phyloP scores from a whole-genome alignment of 2,888 invertebrate genomes.

The Drosophila kambysellisi region DNA sequence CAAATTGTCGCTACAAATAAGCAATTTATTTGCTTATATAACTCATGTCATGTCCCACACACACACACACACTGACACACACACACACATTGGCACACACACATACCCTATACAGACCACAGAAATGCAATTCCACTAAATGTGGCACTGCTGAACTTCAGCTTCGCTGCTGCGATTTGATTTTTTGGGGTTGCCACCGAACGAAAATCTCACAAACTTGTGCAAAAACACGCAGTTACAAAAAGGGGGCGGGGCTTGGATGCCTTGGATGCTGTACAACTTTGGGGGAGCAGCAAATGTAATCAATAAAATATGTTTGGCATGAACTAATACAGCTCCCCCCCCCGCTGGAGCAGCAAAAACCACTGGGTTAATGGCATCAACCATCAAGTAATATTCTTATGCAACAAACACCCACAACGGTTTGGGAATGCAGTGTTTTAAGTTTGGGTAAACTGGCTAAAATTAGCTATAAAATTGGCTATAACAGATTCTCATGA shows the following conservation, averaged over 20 bases:
- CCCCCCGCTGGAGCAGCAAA: conserved; percentile 21
- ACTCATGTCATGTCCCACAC: conserved; percentile 41
- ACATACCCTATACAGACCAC: conserved; percentile 24
- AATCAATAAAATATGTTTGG: conserved; percentile 77
- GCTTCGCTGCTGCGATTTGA: conserved; percentile 28
- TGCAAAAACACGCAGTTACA: conserved; percentile 67
- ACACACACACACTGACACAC: conserved; percentile 16
- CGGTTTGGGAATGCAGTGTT: conserved; percentile 13
- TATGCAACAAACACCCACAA: conserved; percentile 39
- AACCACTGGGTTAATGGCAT: conserved; percentile 43
- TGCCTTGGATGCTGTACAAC: conserved; percentile 4
- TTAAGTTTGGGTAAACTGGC: conserved; percentile 3
- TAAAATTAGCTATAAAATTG: not conserved
- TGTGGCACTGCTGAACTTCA: conserved; percentile 33
- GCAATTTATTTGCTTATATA: conserved; percentile 78
- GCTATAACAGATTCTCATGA: not conserved
- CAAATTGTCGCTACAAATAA: conserved; percentile 81
- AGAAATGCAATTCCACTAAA: conserved; percentile 59
- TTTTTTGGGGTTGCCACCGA: conserved; percentile 46
- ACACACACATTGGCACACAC: conserved; percentile 10
- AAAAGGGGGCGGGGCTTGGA: not conserved
- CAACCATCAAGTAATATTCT: conserved; percentile 20
- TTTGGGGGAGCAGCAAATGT: conserved; percentile 49
- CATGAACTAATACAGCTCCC: conserved; percentile 52
- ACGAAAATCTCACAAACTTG: conserved; percentile 75